Base-by-base conservation (phyloP, 2,888 invertebrate species). In the Stomorhina lunata region DNA sequence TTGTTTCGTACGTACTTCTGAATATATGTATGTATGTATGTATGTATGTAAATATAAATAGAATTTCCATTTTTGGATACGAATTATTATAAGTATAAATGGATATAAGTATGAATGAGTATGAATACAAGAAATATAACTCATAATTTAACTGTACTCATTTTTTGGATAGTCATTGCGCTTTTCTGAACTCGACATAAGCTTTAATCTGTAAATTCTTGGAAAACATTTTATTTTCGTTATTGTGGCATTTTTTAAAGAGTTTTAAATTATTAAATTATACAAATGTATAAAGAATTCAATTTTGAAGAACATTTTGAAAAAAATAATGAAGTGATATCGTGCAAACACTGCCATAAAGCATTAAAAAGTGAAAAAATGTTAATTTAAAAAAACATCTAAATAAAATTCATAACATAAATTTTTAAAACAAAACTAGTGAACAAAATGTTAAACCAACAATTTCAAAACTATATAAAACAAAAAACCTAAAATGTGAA, bases 381-480 rank as follows among this genome's bases (percentile, higher is more conserved):
- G 9, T 68, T 34, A 37, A 68, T 68, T 68, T 25, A 68, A 68
- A 53, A 53, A 29, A n/a, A 27, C 27, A 53, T 53, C n/a, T 53
- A n/a, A 29, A 27, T n/a, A 53, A 12, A 20, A 22, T 20, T n/a
- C 53, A 68, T 34, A 15, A 34, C 17, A 37, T 12, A 12, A 53
- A 48, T 29, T 20, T 45, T 25, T 4, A 29, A 53, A 27, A 55
- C n/a, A 29, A 55, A 15, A 50, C 9, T 29, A 12, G 29, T 15
- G 29, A 55, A 55, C n/a, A 29, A 29, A 55, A 29, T n/a, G 7
- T 29, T 29, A 10, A 5, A 55, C n/a, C 29, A 55, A 55, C 29
- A 40, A 40, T 40, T 10, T 40, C 6, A 40, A 40, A 5, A 40
- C 4, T 40, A 40, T 53, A 80, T n/a, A 73, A 80, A 32, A 84